phyloP scores from a whole-genome alignment of 2,113 vertebrate genomes.

The Tetraodon nigroviridis region DNA sequence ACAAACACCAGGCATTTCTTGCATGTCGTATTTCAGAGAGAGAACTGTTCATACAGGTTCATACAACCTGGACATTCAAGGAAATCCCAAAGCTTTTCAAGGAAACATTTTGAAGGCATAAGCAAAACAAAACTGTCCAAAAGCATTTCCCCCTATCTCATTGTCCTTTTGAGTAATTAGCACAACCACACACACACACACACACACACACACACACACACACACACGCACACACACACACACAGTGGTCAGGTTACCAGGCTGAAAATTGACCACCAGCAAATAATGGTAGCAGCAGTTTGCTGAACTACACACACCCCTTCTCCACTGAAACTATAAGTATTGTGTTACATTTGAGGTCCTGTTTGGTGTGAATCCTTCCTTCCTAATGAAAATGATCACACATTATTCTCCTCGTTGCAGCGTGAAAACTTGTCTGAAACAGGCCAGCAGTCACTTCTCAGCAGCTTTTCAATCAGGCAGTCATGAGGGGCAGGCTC shows the following conservation, averaged over 20 bases:
- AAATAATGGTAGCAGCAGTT: slow-evolving; percentile 6
- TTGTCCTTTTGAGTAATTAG: slow-evolving; percentile 35
- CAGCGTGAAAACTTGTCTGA: background rate
- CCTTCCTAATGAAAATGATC: background rate
- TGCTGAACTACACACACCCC: background rate
- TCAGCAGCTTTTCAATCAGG: slow-evolving; percentile 17
- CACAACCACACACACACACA: slow-evolving; percentile 7
- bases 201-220: slow-evolving; percentile 11
- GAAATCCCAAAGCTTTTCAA: background rate
- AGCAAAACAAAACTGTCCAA: slow-evolving; percentile 5
- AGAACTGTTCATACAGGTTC: background rate
- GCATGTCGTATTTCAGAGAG: too few species aligned
- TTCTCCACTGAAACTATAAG: background rate
- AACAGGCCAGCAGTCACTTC: background rate
- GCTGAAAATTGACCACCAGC: slow-evolving; percentile 22
- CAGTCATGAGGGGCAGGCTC: slow-evolving; percentile 9
- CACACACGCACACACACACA: slow-evolving; percentile 5
- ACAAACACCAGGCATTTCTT: too few species aligned
- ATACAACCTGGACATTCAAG: background rate
- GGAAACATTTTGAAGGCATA: background rate
- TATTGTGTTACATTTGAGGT: background rate
- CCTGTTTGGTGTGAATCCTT: background rate
- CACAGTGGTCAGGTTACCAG: slow-evolving; percentile 34
- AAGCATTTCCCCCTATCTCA: slow-evolving; percentile 10
- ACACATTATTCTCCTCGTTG: background rate